These are phyloP conservation scores for Sebastes ruberrimus DNA, from an alignment of 2,797 vertebrate species.

Conservation along the genomic window DNA sequence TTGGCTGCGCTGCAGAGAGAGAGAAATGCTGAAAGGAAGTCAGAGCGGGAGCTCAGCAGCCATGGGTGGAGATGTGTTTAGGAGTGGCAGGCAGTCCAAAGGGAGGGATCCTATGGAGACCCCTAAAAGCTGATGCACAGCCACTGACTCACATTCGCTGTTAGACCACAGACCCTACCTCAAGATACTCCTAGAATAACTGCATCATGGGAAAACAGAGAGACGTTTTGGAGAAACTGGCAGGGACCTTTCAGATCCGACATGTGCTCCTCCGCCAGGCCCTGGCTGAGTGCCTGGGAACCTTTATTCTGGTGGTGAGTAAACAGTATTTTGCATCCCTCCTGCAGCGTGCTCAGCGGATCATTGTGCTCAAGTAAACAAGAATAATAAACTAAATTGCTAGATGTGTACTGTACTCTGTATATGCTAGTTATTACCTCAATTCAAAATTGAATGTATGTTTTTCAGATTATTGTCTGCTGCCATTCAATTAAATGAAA, in stretches of 20 bases:
- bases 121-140: slow-evolving; percentile 44
- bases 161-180: slow-evolving; percentile 9
- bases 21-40: neutral
- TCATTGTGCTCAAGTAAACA: neutral
- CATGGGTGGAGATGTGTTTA: slow-evolving; percentile 1
- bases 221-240: slow-evolving; percentile 79
- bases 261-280: slow-evolving; percentile 85
- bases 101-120: slow-evolving; percentile 29
- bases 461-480: neutral
- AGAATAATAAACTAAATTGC: neutral
- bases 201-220: slow-evolving; percentile 85
- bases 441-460: neutral
- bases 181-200: slow-evolving; percentile 8
- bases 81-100: slow-evolving; percentile 7
- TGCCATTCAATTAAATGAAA: neutral
- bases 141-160: neutral
- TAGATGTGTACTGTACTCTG: neutral
- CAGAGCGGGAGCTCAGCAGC: neutral
- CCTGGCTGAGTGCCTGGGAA: slow-evolving; percentile 88
- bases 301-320: slow-evolving; percentile 89
- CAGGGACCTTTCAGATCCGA: slow-evolving; percentile 79
- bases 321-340: slow-evolving; percentile 1
- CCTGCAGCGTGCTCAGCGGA: neutral
- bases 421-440: neutral
- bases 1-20: neutral